Evolutionary conservation across 1,140 invertebrate genomes (phyloP).

Genomic region (Planococcus citri): DNA sequence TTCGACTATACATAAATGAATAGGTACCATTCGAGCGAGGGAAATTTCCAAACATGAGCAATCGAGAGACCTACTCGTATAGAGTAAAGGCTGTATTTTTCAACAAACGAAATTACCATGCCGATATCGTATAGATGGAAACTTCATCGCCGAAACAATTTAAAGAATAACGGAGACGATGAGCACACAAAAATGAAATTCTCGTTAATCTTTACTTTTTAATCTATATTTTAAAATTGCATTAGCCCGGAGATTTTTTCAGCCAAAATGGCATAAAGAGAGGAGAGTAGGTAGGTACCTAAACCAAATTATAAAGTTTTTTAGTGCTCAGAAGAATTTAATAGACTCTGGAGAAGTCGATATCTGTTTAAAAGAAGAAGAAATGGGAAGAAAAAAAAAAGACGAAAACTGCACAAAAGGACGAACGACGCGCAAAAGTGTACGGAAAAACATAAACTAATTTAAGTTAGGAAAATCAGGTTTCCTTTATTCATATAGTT

Average conservation of each 20-base stretch:
- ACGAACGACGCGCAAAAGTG: background rate
- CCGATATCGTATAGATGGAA: too few relatives aligned
- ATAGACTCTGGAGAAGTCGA: background rate
- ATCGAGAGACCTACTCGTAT: too few relatives aligned
- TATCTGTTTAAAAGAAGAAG: background rate
- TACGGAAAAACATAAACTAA: conserved; percentile 19
- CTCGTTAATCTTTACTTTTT: conserved; percentile 2
- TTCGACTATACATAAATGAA: too few relatives aligned
- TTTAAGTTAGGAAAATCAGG: conserved; percentile 18
- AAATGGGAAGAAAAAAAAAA: too few relatives aligned
- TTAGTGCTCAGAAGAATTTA: background rate
- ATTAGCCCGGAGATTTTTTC: background rate
- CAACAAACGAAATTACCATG: too few relatives aligned
- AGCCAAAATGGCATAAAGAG: background rate
- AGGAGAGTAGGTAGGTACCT: too few relatives aligned
- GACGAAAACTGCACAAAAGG: background rate
- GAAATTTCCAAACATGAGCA: too few relatives aligned
- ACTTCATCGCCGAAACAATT: too few relatives aligned
- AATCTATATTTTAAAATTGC: conserved; percentile 2
- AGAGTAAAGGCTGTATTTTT: too few relatives aligned
- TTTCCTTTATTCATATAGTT: conserved; percentile 13
- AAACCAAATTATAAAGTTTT: conserved; percentile 4
- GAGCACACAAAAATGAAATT: background rate
- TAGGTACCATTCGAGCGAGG: too few relatives aligned
- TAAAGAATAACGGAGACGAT: too few relatives aligned